Percentiles rank a stretch among this genome's conserved stretches.
phyloP scores from a whole-genome alignment of 1,140 invertebrate species.

The Polypedilum pembai region DNA sequence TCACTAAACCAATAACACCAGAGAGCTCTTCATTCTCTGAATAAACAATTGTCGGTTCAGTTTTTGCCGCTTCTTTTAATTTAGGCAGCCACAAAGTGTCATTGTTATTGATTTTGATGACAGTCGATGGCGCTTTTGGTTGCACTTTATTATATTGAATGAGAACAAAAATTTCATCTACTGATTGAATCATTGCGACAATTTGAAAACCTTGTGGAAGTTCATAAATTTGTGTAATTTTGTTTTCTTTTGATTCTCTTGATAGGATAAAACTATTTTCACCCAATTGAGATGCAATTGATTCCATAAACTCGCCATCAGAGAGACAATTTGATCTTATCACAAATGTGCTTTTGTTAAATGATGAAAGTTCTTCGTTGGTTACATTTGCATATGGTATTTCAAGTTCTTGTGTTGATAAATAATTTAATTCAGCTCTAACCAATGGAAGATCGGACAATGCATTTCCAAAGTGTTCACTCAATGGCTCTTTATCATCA shows the following conservation, averaged over 20 bases:
- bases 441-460: constrained; percentile 55
- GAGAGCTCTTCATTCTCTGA: too few relatives aligned
- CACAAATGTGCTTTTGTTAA: constrained; percentile 51
- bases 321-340: constrained; percentile 47
- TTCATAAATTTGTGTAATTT: too few relatives aligned
- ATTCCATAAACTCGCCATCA: constrained; percentile 35
- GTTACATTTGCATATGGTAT: constrained; percentile 52
- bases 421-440: constrained; percentile 43
- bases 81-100: too few relatives aligned
- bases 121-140: too few relatives aligned
- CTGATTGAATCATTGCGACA: too few relatives aligned
- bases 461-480: constrained; percentile 49
- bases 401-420: constrained; percentile 46
- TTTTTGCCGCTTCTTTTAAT: too few relatives aligned
- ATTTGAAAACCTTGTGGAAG: too few relatives aligned
- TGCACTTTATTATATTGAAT: too few relatives aligned
- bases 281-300: constrained; percentile 37
- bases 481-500: constrained; percentile 43
- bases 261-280: constrained; percentile 47
- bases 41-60: too few relatives aligned
- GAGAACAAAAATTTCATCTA: too few relatives aligned
- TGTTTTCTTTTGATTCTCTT: constrained; percentile 38
- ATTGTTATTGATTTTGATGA: too few relatives aligned
- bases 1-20: too few relatives aligned
- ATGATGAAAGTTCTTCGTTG: constrained; percentile 50